Percentiles rank a stretch among this genome's conserved stretches.
Conservation (phyloP, 2,888 invertebrate genomes). For the Halictus quadricinctus region DNA sequence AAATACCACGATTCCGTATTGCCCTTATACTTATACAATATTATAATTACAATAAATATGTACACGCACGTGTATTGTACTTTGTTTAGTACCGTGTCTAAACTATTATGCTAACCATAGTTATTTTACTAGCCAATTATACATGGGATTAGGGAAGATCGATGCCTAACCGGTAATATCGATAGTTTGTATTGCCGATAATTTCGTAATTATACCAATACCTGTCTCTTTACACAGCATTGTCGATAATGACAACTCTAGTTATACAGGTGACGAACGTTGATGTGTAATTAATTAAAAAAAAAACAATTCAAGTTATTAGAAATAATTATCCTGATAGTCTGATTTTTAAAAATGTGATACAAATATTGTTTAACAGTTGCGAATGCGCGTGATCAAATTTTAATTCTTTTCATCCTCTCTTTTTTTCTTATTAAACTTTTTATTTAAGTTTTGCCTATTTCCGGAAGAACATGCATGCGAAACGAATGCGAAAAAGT, state of each 20-base stretch:
- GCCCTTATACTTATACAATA: neutral
- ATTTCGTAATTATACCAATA: neutral
- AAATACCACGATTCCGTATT: neutral
- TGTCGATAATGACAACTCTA: conserved; percentile 8
- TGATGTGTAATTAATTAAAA: conserved; percentile 19
- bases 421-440: neutral
- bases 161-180: conserved; percentile 10
- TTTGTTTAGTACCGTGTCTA: neutral
- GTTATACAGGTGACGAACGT: neutral
- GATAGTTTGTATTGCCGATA: neutral
- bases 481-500: conserved; percentile 1
- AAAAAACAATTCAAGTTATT: conserved; percentile 31
- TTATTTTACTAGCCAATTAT: neutral
- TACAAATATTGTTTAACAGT: conserved; percentile 49
- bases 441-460: conserved; percentile 26
- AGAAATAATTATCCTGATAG: conserved; percentile 39
- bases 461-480: conserved; percentile 15
- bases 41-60: neutral
- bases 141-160: neutral
- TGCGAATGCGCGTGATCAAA: conserved; percentile 44
- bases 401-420: conserved; percentile 25
- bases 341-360: conserved; percentile 55
- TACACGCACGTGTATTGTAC: neutral
- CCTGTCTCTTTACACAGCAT: neutral
- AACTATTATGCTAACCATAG: conserved; percentile 2